Percentiles rank a stretch among this genome's conserved stretches.
These are phyloP conservation scores for Brevimyrus niger DNA, from an alignment of 2,113 vertebrate species.

Conservation along the genomic window DNA sequence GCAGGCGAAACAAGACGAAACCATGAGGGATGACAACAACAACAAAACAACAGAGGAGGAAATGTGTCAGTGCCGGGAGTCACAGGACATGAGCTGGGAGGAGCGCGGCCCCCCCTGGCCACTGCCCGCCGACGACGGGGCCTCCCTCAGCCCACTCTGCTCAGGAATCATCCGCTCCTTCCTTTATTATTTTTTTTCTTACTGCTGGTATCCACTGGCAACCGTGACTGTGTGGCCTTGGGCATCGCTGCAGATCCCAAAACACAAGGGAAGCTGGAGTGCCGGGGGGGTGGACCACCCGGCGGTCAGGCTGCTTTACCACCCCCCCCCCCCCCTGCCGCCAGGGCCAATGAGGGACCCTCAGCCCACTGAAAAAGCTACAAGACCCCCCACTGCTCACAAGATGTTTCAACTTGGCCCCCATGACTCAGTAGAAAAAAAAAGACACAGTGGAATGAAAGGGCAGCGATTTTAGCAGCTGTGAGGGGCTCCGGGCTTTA, in stretches of 20 bases:
- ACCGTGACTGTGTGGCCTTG: conserved; percentile 1
- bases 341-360: neutral
- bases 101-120: neutral
- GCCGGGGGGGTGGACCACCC: neutral
- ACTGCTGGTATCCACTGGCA: conserved; percentile 18
- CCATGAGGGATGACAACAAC: neutral
- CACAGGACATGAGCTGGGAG: neutral
- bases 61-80: conserved; percentile 1
- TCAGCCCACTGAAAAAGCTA: conserved; percentile 5
- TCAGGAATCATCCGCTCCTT: neutral
- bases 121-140: neutral
- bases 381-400: conserved; percentile 15
- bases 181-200: neutral
- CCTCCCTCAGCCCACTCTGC: neutral
- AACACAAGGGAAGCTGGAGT: neutral
- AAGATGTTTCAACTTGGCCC: conserved; percentile 22
- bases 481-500: neutral
- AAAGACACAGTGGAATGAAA: neutral
- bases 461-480: conserved; percentile 12
- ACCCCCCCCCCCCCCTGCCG: neutral
- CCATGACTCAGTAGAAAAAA: neutral
- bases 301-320: neutral
- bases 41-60: neutral
- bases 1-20: neutral
- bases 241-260: neutral